Base-by-base conservation (phyloP, 2,888 invertebrate species). In the Leptopterna dolabrata region DNA sequence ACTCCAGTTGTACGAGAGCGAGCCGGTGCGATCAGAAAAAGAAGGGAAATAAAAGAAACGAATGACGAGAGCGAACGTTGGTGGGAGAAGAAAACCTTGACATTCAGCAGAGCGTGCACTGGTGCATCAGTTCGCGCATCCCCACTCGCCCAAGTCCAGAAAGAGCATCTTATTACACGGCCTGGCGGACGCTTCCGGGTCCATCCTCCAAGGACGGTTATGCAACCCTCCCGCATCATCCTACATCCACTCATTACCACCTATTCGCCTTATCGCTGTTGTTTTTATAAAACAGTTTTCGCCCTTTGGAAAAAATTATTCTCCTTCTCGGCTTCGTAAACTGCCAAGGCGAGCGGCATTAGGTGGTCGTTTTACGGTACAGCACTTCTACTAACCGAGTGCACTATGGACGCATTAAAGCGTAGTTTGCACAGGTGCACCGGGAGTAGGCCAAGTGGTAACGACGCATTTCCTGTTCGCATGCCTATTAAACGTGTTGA, bases 101-200 rank as follows among this genome's bases (percentile, higher is more conserved):
- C 83, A 83, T 83, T 83, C 83, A 70, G 41, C 70, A 70, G 83
- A 55, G 70, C 83, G 63, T 70, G 83, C 83, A 27, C n/a, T 43
- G n/a, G 30, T 30, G 83, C 30, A 83, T n/a, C 63, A 41, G 81
- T 24, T n/a, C 63, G 83, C 36, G 83, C 43, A 63, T 83, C 81
- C 71, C 14, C 2, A 3, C 4, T 9, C 78, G 41, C 45, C 45
- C 27, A 27, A 27, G 78, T 4, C 41, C 30, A 19, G 36, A 73
- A 30, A 73, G 36, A 41, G 73, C 73, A 43, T 63, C 78, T 45
- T 45, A 78, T 78, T 78, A 78, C 78, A 78, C 78, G 78, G 78
- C 27, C n/a, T 45, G 78, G 78, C 24, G 41, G 78, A 27, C 27
- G 14, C 78, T 78, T 78, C 78, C 78, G 78, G 78, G 78, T 78